Evolutionary conservation across 2,888 invertebrate genomes (phyloP), one percentile per base, ranked within the genome.

Genomic region (Congeria kusceri): DNA sequence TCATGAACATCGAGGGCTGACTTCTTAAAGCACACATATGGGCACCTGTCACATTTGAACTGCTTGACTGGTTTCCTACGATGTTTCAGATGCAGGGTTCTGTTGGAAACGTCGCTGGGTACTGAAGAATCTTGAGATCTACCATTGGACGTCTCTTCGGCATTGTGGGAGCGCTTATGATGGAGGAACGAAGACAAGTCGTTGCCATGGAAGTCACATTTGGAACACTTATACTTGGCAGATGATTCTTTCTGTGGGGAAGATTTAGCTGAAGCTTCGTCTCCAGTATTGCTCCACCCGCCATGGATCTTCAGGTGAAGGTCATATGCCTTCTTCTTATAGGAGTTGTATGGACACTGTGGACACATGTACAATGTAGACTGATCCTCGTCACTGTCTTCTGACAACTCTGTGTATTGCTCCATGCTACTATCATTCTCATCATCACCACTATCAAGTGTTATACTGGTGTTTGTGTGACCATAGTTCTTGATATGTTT

Each of bases 401-500:
- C 83, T 0, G 78, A 79, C 27, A 67, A 61, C 15, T 80, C 77
- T 20, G 49, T 57, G 39, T 39, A 66, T 47, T 76, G 65, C 13
- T 80, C 73, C 47, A 77, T 61, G 11, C 63, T 72, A 27, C 76
- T 79, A 4, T 81, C 73, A 20, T 23, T 53, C 23, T 59, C 61
- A 63, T 77, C 69, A 46, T 77, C 66, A 39, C 73, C 70, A 69
- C 74, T 70, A 27, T 62, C 68, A 23, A 64, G 61, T 29, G 39
- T 46, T 44, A 39, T 67, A 2, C 56, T 25, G 44, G 49, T 64
- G 47, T 69, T 77, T 65, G 78, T 86, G 70, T 93, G 93, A 63
- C 89, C 88, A 79, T 92, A 92, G 13, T 91, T 90, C 63, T 86
- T 86, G 75, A 91, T 88, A 77, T 93, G 93, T 69, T 92, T 92